phyloP scores from a whole-genome alignment of 2,797 vertebrate genomes.

The Pteropus rufus region DNA sequence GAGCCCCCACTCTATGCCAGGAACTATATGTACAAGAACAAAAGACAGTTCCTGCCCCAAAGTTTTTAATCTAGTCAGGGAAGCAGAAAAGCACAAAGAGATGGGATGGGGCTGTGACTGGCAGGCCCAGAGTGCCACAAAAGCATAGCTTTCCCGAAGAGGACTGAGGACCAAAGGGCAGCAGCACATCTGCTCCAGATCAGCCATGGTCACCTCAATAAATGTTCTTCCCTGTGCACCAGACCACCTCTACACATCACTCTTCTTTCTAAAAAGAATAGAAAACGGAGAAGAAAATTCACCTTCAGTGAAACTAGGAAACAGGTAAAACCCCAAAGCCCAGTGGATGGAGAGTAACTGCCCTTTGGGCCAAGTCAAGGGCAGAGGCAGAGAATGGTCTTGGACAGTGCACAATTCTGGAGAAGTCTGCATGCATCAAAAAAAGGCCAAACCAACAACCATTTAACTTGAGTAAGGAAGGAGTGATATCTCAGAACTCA shows the following conservation, averaged over 20 bases:
- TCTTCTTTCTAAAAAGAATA: background rate
- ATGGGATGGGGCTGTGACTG: background rate
- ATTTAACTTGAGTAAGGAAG: background rate
- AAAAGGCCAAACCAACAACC: background rate
- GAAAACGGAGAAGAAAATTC: background rate
- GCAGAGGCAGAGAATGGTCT: background rate
- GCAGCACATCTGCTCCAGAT: background rate
- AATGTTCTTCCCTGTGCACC: background rate
- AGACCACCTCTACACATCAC: background rate
- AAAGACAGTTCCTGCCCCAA: background rate
- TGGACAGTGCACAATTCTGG: background rate
- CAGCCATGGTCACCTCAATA: accelerated
- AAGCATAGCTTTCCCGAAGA: background rate
- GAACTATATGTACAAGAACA: background rate
- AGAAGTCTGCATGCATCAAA: background rate
- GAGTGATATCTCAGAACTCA: background rate
- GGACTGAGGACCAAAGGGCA: accelerated
- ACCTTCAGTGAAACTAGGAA: background rate
- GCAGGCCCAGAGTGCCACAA: too few relatives aligned
- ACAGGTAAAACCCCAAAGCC: background rate
- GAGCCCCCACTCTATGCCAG: background rate
- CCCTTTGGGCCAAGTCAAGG: background rate
- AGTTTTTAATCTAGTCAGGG: background rate
- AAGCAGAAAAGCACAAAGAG: background rate
- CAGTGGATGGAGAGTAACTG: background rate